phyloP scores from a whole-genome alignment of 2,888 invertebrate species.

The Athripsodes cinereus region DNA sequence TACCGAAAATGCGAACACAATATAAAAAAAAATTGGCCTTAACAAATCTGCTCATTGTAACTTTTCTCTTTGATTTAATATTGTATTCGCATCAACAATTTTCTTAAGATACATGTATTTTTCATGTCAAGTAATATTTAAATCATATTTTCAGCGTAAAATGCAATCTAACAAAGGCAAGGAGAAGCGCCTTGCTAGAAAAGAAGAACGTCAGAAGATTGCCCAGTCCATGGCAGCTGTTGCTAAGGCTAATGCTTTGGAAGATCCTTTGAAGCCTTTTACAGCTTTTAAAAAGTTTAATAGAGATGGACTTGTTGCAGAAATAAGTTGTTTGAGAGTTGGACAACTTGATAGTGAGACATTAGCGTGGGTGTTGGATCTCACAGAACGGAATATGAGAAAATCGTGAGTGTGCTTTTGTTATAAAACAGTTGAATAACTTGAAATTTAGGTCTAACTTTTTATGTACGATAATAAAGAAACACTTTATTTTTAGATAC shows the following conservation, averaged over 20 bases:
- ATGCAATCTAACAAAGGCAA: constrained; percentile 46
- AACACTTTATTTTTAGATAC: no score
- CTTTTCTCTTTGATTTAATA: no score
- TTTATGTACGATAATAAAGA: no score
- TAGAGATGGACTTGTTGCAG: constrained; percentile 53
- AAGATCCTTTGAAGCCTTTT: constrained; percentile 55
- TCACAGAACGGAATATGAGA: constrained; percentile 77
- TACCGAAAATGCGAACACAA: no score
- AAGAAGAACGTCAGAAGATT: constrained; percentile 54
- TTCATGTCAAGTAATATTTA: no score
- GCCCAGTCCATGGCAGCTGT: constrained; percentile 55
- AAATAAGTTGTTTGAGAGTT: constrained; percentile 55
- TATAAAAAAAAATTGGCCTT: no score
- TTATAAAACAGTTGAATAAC: no score
- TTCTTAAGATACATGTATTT: no score
- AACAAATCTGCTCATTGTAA: no score
- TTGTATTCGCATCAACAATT: no score
- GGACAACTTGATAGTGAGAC: constrained; percentile 51
- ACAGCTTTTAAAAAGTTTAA: constrained; percentile 56
- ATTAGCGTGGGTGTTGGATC: constrained; percentile 64
- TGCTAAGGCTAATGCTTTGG: constrained; percentile 53
- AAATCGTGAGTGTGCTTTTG: constrained; percentile 54
- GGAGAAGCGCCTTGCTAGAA: constrained; percentile 56
- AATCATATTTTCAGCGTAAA: constrained; percentile 25
- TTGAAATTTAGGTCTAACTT: no score